phyloP scores from a whole-genome alignment of 64 coral and sea anemone genomes.

The Astreopora myriophthalma region DNA sequence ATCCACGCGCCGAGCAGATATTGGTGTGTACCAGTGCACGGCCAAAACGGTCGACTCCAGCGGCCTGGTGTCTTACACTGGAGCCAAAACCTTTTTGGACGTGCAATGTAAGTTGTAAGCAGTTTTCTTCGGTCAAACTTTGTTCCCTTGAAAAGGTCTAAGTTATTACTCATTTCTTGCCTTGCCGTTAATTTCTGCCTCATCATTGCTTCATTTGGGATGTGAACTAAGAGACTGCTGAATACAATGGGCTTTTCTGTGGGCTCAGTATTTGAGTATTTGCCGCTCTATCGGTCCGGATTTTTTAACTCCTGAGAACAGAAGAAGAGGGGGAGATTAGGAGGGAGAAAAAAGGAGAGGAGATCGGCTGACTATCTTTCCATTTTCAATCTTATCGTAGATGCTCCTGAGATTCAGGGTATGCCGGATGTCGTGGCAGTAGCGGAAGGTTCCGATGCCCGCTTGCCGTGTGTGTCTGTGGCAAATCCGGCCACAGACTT shows the following conservation, averaged over 20 bases:
- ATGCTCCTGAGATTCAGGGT: conserved; percentile 54
- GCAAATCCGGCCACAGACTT: conserved; percentile 76
- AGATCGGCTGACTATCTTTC: neutral
- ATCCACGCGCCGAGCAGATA: conserved; percentile 40
- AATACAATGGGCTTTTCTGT: no score
- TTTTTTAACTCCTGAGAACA: no score
- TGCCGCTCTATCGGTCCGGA: no score
- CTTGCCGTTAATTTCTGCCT: no score
- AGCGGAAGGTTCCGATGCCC: conserved; percentile 57
- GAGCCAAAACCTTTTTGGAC: conserved; percentile 71
- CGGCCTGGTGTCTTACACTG: conserved; percentile 65
- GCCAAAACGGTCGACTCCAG: conserved; percentile 77
- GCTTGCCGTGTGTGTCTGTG: conserved; percentile 80
- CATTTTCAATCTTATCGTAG: neutral
- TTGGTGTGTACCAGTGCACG: conserved; percentile 84
- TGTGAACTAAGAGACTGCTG: no score
- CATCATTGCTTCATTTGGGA: no score
- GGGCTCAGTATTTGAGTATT: no score
- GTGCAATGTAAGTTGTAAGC: conserved; percentile 80
- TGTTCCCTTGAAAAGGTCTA: no score
- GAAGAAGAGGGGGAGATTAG: no score
- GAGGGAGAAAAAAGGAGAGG: neutral
- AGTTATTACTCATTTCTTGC: no score
- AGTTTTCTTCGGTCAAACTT: neutral
- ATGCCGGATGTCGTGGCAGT: conserved; percentile 49